Evolutionary conservation across 2,113 vertebrate genomes (phyloP), one percentile per base, ranked within the genome.

Genomic region (Girardinichthys multiradiatus): DNA sequence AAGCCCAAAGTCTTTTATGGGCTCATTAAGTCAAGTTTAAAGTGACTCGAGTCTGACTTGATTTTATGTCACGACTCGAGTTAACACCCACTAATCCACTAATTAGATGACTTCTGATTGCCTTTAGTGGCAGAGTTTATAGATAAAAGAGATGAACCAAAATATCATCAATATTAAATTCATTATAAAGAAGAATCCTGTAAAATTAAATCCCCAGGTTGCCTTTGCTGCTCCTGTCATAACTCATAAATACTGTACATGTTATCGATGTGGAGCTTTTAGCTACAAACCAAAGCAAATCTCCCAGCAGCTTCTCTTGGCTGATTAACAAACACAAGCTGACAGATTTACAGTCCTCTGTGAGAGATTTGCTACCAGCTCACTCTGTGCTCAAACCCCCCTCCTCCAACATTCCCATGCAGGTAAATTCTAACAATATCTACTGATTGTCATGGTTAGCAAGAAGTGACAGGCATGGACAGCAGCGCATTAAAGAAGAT

Each of bases 391-490:
- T 64, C 2, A 21, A n/a, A 45, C 66, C 58, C 5, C 14, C n/a
- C 30, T 13, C 68, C 31, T 11, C 11, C 45, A 28, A 48, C 10
- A 79, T 70, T 63, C 57, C 45, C 37, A 42, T 21, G 26, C 82
- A 89, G 80, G 76, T 89, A 74, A 77, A 77, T 60, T 64, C 65
- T 27, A 80, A 42, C 29, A 15, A 57, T 51, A 70, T 70, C 68
- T 64, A 4, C 64, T 83, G 72, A 86, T 77, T 68, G 63, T 70
- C 63, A 60, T 14, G 3, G 45, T 67, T 37, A 60, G 58, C 75
- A 66, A 37, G 81, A 82, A 64, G 70, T 75, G 87, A 79, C 79
- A 77, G 79, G 60, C 33, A 60, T 37, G 59, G 66, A 86, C 83
- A 68, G 83, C 67, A 19, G 63, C 76, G 60, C 64, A 64, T 65